Conservation (phyloP, 2,113 vertebrate species). For the Picathartes gymnocephalus region DNA sequence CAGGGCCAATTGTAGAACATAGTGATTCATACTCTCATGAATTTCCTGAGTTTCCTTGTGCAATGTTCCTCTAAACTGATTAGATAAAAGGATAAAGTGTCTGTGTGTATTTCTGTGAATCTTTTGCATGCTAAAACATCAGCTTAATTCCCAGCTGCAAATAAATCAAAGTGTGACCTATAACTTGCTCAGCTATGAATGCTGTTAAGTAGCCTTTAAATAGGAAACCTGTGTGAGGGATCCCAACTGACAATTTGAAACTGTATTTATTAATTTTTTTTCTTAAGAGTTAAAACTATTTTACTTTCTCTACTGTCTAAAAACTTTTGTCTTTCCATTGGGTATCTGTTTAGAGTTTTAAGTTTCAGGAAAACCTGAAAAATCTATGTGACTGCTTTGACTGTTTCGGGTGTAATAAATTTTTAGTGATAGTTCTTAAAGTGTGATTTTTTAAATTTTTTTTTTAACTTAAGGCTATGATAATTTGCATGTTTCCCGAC, state of each 20-base stretch:
- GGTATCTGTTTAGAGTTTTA: neutral
- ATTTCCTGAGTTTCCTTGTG: neutral
- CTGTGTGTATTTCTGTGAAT: neutral
- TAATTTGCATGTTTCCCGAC: neutral
- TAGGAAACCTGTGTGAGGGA: neutral
- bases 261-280: neutral
- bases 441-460: neutral
- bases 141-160: neutral
- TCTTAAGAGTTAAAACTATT: neutral
- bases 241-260: neutral
- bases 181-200: neutral
- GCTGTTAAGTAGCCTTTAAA: neutral
- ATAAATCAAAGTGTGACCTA: neutral
- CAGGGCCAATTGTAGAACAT: neutral
- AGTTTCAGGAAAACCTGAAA: neutral
- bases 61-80: neutral
- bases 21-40: neutral
- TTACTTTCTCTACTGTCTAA: neutral
- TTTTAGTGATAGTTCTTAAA: neutral
- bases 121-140: neutral
- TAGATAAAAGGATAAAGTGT: neutral
- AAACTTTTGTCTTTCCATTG: neutral
- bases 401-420: neutral
- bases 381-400: neutral
- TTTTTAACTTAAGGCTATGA: neutral